Conservation (phyloP, 2,797 vertebrate genomes). For the Furcifer pardalis region DNA sequence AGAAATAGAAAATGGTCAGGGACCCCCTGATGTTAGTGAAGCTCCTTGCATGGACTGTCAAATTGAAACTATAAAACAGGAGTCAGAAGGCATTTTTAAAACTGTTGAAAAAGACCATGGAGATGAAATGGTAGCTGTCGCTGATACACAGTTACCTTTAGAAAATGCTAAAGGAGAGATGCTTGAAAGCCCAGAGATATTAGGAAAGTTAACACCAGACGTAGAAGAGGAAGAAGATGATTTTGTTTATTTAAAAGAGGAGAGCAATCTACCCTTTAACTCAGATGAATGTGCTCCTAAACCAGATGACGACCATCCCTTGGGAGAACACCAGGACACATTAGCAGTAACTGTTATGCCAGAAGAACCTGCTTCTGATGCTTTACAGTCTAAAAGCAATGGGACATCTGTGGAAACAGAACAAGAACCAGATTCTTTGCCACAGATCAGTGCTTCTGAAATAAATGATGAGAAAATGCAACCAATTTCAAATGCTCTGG, state of each 20-base stretch:
- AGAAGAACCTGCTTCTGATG: conserved; percentile 34
- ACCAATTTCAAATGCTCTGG: background rate
- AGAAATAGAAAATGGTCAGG: conserved; percentile 37
- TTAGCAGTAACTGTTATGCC: conserved; percentile 12
- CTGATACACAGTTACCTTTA: conserved; percentile 46
- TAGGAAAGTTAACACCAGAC: conserved; percentile 67
- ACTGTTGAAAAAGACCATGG: conserved; percentile 57
- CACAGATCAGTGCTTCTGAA: conserved; percentile 43
- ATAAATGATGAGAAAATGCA: conserved; percentile 27
- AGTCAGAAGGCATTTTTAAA: conserved; percentile 60
- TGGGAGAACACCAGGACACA: conserved; percentile 57
- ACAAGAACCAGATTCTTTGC: conserved; percentile 38
- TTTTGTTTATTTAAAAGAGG: conserved; percentile 78
- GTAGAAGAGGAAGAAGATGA: conserved; percentile 73
- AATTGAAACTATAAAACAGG: conserved; percentile 26
- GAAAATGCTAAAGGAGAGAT: conserved; percentile 58
- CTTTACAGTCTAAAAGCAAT: conserved; percentile 42
- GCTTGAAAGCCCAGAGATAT: conserved; percentile 52
- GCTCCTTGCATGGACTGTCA: conserved; percentile 45
- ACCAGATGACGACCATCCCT: conserved; percentile 53
- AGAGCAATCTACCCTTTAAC: conserved; percentile 50
- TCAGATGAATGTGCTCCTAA: conserved; percentile 60
- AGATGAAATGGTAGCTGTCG: conserved; percentile 51
- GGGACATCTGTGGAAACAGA: conserved; percentile 4
- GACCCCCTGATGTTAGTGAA: conserved; percentile 36